phyloP scores from a whole-genome alignment of 2,888 invertebrate species.

The Eugnorisma glareosa region DNA sequence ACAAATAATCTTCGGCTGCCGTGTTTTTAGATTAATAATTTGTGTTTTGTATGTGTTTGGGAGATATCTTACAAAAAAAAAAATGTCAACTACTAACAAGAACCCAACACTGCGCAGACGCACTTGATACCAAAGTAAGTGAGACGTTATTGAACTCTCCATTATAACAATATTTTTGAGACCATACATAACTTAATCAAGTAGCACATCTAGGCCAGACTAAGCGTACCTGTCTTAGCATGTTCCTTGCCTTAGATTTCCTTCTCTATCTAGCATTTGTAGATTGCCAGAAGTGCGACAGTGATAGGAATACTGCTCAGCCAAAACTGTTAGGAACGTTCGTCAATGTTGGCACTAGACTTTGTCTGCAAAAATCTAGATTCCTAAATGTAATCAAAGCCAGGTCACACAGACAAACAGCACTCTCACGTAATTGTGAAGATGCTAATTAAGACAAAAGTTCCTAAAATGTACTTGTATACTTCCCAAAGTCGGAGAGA shows the following conservation, averaged over 20 bases:
- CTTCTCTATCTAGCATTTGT: neutral
- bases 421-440: conserved; percentile 23
- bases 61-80: neutral
- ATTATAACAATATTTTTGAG: neutral
- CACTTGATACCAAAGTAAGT: neutral
- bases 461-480: conserved; percentile 41
- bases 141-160: neutral
- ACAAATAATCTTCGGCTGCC: neutral
- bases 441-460: conserved; percentile 53
- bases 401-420: conserved; percentile 8
- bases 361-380: neutral
- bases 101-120: neutral
- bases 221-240: neutral
- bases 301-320: neutral
- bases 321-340: neutral
- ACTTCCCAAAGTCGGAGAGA: conserved; percentile 36
- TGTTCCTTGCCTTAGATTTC: neutral
- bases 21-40: neutral
- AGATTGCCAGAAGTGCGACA: neutral
- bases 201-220: neutral
- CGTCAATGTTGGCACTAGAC: neutral
- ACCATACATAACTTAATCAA: neutral
- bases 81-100: neutral
- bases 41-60: neutral
- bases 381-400: conserved; percentile 20